Evolutionary conservation across 2,113 vertebrate species (phyloP), one percentile per base, ranked within the genome.

Genomic region (Blennius ocellaris): DNA sequence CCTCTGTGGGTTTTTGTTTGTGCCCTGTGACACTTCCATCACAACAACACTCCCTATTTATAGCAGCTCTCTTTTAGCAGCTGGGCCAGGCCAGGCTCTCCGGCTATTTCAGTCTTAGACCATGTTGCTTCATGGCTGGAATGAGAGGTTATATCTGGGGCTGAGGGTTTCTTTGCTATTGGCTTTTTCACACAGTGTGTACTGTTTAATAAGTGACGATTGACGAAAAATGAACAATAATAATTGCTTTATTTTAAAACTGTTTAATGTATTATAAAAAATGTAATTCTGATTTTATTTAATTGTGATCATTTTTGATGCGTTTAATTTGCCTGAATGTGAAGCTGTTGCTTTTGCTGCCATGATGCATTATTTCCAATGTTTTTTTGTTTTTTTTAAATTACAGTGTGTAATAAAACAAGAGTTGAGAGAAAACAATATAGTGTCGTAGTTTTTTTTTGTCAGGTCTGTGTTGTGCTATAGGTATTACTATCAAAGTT

Each of bases 21-120:
- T 70, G 73, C 56, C 73, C 71, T 74, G 75, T 77, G 71, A 75
- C 41, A 55, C 45, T 68, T 67, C 72, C 70, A 78, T 68, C 50
- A 55, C 16, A 57, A 66, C 74, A 78, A 37, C 44, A 37, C 61
- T 11, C 1, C 50, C 62, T 88, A 90, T 90, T 84, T 83, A 82
- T 89, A 91, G 82, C 70, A 40, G 58, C 49, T 83, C 71, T 80
- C 66, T 72, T 69, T 81, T 70, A 69, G 77, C 76, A 58, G 82
- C 70, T 82, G 63, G 73, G 73, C 76, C 56, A 68, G 58, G 58
- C 68, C 45, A 64, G 14, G 47, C 56, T 65, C 65, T 38, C 56
- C 69, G 72, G 77, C 74, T 87, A 83, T 88, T 86, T 73, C 64
- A 69, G 88, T 78, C 60, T 64, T 36, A 40, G 57, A 49, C 37